Evolutionary conservation across 2,888 invertebrate species (phyloP).

Genomic region (Tridacna crocea): DNA sequence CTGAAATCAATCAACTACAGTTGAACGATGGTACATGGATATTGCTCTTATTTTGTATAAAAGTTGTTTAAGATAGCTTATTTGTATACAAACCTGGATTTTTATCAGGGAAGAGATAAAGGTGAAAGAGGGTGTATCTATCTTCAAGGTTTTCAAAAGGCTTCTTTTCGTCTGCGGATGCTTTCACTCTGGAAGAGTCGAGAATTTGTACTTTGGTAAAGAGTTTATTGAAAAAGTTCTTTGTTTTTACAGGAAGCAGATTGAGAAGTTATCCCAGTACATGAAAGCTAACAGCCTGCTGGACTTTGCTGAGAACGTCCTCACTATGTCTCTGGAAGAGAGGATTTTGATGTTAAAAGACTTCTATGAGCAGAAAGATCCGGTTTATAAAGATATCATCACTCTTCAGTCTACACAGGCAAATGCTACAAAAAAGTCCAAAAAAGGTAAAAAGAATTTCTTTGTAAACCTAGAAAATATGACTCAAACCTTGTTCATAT

Average conservation of each 20-base stretch:
- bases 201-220: not conserved
- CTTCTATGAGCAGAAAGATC: slow-evolving; percentile 64
- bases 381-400: slow-evolving; percentile 46
- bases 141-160: too few species aligned
- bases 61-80: too few species aligned
- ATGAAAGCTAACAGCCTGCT: slow-evolving; percentile 44
- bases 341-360: slow-evolving; percentile 66
- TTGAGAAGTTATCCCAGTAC: slow-evolving; percentile 62
- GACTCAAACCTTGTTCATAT: too few species aligned
- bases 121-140: too few species aligned
- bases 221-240: too few species aligned
- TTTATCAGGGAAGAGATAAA: too few species aligned
- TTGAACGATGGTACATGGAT: too few species aligned
- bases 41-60: too few species aligned
- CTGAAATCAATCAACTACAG: too few species aligned
- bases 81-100: too few species aligned
- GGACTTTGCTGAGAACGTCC: slow-evolving; percentile 69
- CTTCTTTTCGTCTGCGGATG: not conserved
- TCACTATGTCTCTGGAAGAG: slow-evolving; percentile 53
- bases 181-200: not conserved
- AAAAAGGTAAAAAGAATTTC: not conserved
- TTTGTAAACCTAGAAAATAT: too few species aligned
- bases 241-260: slow-evolving; percentile 65
- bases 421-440: not conserved
- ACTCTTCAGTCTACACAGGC: not conserved